Percentiles rank a stretch among this genome's conserved stretches.
phyloP scores from a whole-genome alignment of 1,140 invertebrate species.

The Zophobas morio region DNA sequence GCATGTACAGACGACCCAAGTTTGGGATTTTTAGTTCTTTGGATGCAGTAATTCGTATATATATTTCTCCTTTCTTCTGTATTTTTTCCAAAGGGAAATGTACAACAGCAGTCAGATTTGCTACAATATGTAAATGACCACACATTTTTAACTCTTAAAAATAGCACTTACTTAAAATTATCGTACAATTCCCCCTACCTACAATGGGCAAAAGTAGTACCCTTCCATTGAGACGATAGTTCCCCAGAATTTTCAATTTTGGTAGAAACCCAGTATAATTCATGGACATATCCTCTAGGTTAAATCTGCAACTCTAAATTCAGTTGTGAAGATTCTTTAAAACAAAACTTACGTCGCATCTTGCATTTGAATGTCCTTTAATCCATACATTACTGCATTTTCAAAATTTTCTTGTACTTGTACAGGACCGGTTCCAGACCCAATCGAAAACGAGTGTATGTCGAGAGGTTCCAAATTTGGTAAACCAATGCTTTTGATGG shows the following conservation, averaged over 20 bases:
- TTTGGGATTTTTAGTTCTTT: neutral
- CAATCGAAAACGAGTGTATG: neutral
- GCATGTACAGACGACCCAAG: neutral
- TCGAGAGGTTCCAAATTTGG: neutral
- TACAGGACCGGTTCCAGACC: slow-evolving; percentile 2
- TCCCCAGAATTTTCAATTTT: neutral
- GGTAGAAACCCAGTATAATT: neutral
- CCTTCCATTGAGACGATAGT: neutral
- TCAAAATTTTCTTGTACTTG: slow-evolving; percentile 17
- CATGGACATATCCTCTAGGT: neutral
- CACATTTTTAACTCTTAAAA: neutral
- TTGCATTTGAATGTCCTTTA: neutral
- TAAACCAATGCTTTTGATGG: neutral
- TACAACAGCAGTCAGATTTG: neutral
- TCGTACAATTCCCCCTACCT: neutral
- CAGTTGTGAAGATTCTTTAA: neutral
- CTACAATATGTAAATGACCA: neutral
- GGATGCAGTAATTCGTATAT: neutral
- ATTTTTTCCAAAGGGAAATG: neutral
- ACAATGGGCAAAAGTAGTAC: neutral
- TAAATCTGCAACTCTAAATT: neutral
- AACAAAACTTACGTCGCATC: slow-evolving; percentile 5
- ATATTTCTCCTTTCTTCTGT: neutral
- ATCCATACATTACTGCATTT: neutral
- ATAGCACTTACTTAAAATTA: slow-evolving; percentile 2